phyloP scores from a whole-genome alignment of 2,797 vertebrate genomes.

The Sternotherus odoratus region DNA sequence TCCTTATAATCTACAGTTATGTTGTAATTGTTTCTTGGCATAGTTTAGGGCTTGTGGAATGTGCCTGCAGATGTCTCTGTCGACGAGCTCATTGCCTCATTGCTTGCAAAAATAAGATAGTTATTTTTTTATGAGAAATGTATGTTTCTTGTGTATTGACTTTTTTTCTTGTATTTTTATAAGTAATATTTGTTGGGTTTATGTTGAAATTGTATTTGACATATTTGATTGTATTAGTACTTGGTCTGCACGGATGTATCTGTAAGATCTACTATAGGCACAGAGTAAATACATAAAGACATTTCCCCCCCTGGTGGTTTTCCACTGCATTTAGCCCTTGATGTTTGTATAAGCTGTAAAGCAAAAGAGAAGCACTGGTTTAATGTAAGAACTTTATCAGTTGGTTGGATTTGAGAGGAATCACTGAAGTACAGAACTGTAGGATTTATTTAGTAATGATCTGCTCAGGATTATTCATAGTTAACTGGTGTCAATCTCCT shows the following conservation, averaged over 20 bases:
- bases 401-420: not conserved
- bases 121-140: not conserved
- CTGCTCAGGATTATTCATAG: not conserved
- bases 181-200: not conserved
- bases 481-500: not conserved
- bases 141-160: not conserved
- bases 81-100: not conserved
- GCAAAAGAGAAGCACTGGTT: not conserved
- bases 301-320: not conserved
- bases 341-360: not conserved
- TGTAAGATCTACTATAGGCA: not conserved
- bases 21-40: not conserved
- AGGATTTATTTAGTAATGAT: not conserved
- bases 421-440: not conserved
- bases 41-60: not conserved
- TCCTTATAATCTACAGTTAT: not conserved
- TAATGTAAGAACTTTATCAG: not conserved
- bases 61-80: not conserved
- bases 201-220: not conserved
- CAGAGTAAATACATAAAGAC: not conserved
- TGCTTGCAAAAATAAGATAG: not conserved
- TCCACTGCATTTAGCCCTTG: not conserved
- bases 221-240: not conserved
- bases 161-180: not conserved
- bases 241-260: not conserved